Conservation (phyloP, 2,797 vertebrate genomes). For the Podargus strigoides region DNA sequence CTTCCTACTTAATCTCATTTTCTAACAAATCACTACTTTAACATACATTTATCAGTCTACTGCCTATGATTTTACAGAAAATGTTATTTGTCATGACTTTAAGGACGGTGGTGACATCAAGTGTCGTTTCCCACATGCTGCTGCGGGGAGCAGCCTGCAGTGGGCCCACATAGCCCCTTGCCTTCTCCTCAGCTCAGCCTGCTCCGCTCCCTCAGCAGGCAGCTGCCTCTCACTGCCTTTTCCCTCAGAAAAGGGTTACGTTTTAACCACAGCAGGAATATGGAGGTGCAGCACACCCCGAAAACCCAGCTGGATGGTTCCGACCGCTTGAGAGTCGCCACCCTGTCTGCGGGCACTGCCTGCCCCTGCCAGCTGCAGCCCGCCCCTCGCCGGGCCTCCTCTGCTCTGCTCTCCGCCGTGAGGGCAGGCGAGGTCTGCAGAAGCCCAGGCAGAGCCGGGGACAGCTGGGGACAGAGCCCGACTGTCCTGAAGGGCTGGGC, state of each 20-base stretch:
- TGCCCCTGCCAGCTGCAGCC: background rate
- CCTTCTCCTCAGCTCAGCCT: background rate
- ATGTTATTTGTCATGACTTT: background rate
- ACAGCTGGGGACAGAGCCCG: too few species aligned
- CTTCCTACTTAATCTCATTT: background rate
- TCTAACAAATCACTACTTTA: background rate
- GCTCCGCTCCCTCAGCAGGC: background rate
- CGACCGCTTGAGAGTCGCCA: fast-evolving
- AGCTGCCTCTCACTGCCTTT: background rate
- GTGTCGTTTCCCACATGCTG: fast-evolving
- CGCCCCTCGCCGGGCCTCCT: too few species aligned
- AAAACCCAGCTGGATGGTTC: background rate
- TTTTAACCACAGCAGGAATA: too few species aligned
- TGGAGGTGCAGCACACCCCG: fast-evolving
- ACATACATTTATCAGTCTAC: background rate
- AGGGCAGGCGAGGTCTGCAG: too few species aligned
- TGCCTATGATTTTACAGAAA: background rate
- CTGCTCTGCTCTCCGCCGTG: too few species aligned
- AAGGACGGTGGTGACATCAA: fast-evolving
- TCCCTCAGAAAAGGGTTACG: background rate
- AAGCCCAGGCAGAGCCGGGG: too few species aligned
- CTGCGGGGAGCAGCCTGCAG: background rate
- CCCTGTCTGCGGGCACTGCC: background rate
- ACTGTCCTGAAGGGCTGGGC: too few species aligned
- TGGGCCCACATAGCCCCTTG: fast-evolving